Evolutionary conservation across 2,113 vertebrate genomes (phyloP), one percentile per base, ranked within the genome.

Genomic region (Ptilonorhynchus violaceus): DNA sequence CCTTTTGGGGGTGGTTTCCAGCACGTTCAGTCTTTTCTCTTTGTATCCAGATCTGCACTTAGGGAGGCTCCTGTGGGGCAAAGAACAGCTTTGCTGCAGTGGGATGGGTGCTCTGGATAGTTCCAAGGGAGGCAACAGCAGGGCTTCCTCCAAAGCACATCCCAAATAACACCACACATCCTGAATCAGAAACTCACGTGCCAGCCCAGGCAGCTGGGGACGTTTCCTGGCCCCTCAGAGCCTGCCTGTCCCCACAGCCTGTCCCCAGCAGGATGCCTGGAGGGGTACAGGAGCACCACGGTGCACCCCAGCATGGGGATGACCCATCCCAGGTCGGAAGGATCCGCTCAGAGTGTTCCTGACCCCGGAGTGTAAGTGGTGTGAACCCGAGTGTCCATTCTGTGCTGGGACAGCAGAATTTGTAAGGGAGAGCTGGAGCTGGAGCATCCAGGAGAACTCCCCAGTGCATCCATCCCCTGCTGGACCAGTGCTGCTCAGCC

Each of bases 11-110:
- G 12, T 31, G 25, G 18, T 14, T 46, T n/a, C 35, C 18, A 58
- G 58, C 16, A 2, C 7, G 0, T 39, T 31, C 18, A 63, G 9
- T 15, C 22, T 64, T 69, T 64, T 27, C 46, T 50, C 27, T 39
- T 46, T 56, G 19, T 23, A 4, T 10, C 20, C 33, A 56, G 50
- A 55, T 27, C 58, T 0, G 0, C 3, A 0, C 3, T 37, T 31
- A 4, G 1, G 22, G 56, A 44, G 49, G 49, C 11, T 67, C 4
- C 17, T 16, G 0, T 0, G 25, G 56, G 49, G 31, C 28, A 44
- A 85, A 66, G 42, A 31, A 14, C 33, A 47, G 0, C 15, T 58
- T 13, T 16, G 37, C 19, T 39, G 13, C 47, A 14, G 18, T 8
- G n/a, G 19, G 25, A 31, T 3, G 15, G 7, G 14, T 28, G 27